These are phyloP conservation scores for Danaus melanippus DNA, from an alignment of 1,140 invertebrate species.

Conservation along the genomic window DNA sequence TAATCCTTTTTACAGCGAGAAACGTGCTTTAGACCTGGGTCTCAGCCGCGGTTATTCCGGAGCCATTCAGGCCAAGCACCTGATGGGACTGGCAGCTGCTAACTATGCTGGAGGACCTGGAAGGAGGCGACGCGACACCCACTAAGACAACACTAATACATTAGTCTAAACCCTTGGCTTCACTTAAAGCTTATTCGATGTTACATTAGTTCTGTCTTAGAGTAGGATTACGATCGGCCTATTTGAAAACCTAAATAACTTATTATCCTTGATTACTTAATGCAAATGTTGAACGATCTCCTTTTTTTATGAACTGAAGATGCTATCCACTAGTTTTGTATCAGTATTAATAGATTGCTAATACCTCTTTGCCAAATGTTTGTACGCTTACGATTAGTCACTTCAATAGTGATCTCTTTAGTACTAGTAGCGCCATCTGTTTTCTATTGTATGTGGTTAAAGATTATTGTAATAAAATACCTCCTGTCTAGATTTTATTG, in stretches of 20 bases:
- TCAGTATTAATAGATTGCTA: too few species aligned
- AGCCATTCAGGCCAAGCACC: constrained; percentile 89
- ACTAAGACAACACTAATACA: constrained; percentile 30
- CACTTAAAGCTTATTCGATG: constrained; percentile 12
- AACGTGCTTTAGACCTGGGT: constrained; percentile 86
- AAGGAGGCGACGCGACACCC: constrained; percentile 80
- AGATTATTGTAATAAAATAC: constrained; percentile 46
- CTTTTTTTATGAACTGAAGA: too few species aligned
- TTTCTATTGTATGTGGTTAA: constrained; percentile 36
- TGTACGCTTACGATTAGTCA: too few species aligned
- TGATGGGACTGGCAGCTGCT: constrained; percentile 89
- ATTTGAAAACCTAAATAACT: constrained; percentile 2
- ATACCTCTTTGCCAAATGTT: too few species aligned
- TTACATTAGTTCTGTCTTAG: constrained; percentile 7
- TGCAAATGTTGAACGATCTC: too few species aligned
- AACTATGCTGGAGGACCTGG: constrained; percentile 90
- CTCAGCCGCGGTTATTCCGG: constrained; percentile 90
- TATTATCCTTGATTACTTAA: too few species aligned
- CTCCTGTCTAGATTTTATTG: constrained; percentile 64
- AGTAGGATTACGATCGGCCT: constrained; percentile 15
- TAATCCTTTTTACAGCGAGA: constrained; percentile 72
- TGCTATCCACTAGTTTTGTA: too few species aligned
- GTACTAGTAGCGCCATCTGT: constrained; percentile 1
- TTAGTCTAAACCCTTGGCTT: constrained; percentile 13
- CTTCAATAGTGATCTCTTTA: too few species aligned